Evolutionary conservation across 2,888 invertebrate genomes (phyloP), one percentile per base, ranked within the genome.

Genomic region (Andrena bicolor): DNA sequence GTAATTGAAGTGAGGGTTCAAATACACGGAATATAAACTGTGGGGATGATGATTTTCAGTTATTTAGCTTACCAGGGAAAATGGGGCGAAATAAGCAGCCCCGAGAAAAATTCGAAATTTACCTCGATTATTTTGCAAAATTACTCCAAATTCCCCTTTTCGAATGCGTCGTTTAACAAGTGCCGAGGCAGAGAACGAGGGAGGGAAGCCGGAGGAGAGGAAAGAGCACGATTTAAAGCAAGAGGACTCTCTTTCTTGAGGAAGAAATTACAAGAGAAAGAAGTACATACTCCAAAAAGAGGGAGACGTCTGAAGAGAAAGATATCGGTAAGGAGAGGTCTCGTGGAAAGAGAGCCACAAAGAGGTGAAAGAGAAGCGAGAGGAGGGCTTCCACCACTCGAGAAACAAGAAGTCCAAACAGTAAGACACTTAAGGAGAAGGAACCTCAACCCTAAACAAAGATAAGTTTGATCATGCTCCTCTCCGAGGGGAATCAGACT

Each of bases 181-280:
- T 16, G 41, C 41, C 41, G 41, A 4, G 4, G 16, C 41, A 41
- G 76, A 53, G 65, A 66, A 20, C 23, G 41, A 26, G 26, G 16
- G 20, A 8, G n/a, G 32, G 30, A 32, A 41, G 20, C 10, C n/a
- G 35, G 20, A 2, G 53, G 41, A 60, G 63, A 32, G 71, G 26
- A 51, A 69, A 41, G 2, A 30, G 32, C 32, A 49, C 35, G 76
- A 77, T 76, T 77, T 66, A 86, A 74, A 75, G 79, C n/a, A 26
- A 5, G 56, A 26, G 28, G n/a, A 26, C n/a, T n/a, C 26, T 5
- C 10, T n/a, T 16, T 65, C 28, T 65, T 7, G n/a, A 16, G 16
- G 41, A 16, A 41, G 30, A 13, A 60, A 30, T 60, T 30, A 10
- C 13, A 48, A 65, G 48, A n/a, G 26, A 28, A 65, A 28, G n/a